Percentiles rank a stretch among this genome's conserved stretches.
Evolutionary conservation across 2,888 invertebrate genomes (phyloP).

Genomic region (Leptopilina drosophilae): DNA sequence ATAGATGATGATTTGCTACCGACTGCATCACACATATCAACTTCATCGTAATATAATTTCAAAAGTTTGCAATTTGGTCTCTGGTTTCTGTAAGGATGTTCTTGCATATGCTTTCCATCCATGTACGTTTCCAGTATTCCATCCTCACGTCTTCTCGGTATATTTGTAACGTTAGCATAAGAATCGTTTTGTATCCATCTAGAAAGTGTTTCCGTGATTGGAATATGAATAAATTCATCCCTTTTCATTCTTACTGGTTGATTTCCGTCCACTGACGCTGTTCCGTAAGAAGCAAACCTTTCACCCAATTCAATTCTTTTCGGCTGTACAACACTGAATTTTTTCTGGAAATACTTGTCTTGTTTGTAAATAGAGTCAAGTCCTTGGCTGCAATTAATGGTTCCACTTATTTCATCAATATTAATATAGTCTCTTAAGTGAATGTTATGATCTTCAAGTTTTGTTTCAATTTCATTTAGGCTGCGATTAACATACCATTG

Average conservation of each 20-base stretch:
- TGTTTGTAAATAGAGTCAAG: neutral
- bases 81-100: neutral
- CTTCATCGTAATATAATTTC: neutral
- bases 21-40: neutral
- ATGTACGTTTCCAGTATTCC: neutral
- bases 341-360: neutral
- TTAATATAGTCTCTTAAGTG: neutral
- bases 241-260: neutral
- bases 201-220: neutral
- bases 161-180: neutral
- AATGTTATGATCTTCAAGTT: neutral
- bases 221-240: neutral
- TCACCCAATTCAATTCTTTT: neutral
- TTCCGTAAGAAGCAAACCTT: neutral
- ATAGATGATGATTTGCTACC: neutral
- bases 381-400: neutral
- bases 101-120: neutral
- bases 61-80: neutral
- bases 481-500: neutral
- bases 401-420: neutral
- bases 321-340: neutral
- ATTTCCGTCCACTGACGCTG: constrained; percentile 1
- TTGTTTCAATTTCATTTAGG: neutral
- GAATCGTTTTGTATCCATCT: neutral
- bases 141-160: neutral